phyloP scores from a whole-genome alignment of 2,888 invertebrate genomes.

The Geophilus truncorum region DNA sequence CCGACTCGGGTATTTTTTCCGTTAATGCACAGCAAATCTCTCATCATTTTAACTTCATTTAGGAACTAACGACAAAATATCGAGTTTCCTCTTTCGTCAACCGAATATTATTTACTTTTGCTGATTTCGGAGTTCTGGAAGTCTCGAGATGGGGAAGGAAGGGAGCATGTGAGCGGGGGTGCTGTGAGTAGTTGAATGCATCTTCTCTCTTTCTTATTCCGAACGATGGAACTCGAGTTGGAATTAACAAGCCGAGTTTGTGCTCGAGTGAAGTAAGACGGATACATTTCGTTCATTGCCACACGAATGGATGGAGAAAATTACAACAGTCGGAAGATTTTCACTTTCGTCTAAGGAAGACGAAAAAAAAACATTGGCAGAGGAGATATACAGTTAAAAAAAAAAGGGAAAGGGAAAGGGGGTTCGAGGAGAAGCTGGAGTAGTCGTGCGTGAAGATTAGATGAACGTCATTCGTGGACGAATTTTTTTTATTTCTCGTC shows the following conservation, averaged over 20 bases:
- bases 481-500: background rate
- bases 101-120: too few species aligned
- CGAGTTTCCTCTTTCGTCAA: too few species aligned
- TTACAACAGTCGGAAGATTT: background rate
- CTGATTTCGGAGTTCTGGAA: too few species aligned
- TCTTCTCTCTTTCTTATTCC: background rate
- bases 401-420: background rate
- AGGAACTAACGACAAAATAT: too few species aligned
- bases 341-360: background rate
- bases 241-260: background rate
- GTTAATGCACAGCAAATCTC: too few species aligned
- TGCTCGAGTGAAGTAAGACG: background rate
- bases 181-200: background rate
- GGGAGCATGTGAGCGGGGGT: background rate
- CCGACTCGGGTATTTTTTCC: too few species aligned
- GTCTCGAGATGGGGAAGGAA: too few species aligned
- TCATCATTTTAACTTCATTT: too few species aligned
- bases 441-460: background rate
- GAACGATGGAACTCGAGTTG: background rate
- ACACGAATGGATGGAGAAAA: background rate
- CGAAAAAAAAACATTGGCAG: background rate
- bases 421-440: background rate
- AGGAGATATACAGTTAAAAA: background rate
- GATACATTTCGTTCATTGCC: background rate
- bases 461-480: background rate